Percentiles rank a stretch among this genome's conserved stretches.
These are phyloP conservation scores for Eidolon helvum DNA, from an alignment of 2,113 vertebrate species.

Conservation along the genomic window DNA sequence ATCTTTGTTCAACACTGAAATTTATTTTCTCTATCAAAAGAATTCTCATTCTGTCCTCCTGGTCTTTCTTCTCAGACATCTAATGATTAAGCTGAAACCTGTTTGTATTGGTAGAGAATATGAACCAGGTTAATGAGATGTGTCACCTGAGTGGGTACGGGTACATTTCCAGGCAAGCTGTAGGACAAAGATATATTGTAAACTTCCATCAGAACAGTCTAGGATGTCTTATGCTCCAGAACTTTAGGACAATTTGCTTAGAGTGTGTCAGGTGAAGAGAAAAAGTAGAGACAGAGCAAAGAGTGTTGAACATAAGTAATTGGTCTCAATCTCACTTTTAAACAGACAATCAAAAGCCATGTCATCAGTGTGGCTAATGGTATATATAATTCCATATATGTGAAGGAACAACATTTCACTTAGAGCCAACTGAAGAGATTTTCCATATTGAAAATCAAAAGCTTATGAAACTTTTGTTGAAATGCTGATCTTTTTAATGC, in stretches of 20 bases:
- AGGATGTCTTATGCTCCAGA: neutral
- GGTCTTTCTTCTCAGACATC: neutral
- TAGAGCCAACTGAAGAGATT: neutral
- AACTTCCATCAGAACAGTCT: neutral
- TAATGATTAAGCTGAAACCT: neutral
- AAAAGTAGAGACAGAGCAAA: neutral
- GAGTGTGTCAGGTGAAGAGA: fast-evolving
- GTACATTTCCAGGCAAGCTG: neutral
- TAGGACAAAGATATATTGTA: neutral
- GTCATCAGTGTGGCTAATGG: neutral
- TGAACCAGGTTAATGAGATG: neutral
- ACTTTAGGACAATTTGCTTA: neutral
- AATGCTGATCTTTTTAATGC: neutral
- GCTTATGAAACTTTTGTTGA: neutral
- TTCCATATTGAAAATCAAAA: neutral
- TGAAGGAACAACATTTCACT: neutral
- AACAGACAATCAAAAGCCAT: neutral
- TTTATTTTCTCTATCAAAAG: neutral
- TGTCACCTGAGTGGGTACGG: neutral
- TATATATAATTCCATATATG: neutral
- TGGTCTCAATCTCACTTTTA: neutral
- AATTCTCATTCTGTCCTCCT: neutral
- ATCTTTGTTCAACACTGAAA: neutral
- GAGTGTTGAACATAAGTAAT: neutral
- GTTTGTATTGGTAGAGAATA: too few species aligned